A percentile compares a stretch with the other conserved stretches of the same genome.
Conservation (phyloP, 2,113 vertebrate species). For the Prunella fulvescens region DNA sequence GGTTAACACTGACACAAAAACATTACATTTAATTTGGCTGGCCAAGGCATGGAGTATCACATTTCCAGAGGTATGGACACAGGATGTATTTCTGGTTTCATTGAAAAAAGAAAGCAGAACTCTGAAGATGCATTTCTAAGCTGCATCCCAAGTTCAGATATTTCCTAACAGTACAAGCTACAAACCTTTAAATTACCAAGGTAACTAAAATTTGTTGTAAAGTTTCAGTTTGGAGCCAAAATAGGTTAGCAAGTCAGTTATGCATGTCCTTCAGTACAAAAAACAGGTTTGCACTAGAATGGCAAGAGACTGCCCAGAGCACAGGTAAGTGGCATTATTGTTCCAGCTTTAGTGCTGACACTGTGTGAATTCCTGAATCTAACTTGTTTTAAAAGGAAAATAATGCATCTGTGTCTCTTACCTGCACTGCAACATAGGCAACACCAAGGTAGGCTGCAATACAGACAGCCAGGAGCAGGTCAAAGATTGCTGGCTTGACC, state of each 20-base stretch:
- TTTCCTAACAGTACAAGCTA: not conserved
- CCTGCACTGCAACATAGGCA: constrained; percentile 92
- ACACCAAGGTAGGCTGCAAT: constrained; percentile 93
- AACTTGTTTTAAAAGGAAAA: not conserved
- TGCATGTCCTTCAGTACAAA: not conserved
- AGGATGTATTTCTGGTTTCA: not conserved
- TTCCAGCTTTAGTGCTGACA: not conserved
- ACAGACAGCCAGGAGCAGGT: constrained; percentile 92
- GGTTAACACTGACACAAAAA: not conserved
- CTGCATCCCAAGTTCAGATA: not conserved
- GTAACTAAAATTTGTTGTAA: not conserved
- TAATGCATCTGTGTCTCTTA: constrained; percentile 38
- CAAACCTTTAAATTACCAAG: not conserved
- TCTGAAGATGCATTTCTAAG: not conserved
- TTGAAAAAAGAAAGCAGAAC: not conserved
- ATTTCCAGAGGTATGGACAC: not conserved
- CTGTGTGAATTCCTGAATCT: not conserved
- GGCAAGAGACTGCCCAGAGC: not conserved
- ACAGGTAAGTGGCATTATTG: not conserved
- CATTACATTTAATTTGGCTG: not conserved
- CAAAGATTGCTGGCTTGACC: constrained; percentile 98
- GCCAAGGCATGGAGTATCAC: not conserved
- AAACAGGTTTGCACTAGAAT: not conserved
- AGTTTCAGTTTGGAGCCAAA: not conserved
- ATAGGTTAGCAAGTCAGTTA: not conserved